phyloP scores from a whole-genome alignment of 2,888 invertebrate species.

The Scotopteryx bipunctaria region DNA sequence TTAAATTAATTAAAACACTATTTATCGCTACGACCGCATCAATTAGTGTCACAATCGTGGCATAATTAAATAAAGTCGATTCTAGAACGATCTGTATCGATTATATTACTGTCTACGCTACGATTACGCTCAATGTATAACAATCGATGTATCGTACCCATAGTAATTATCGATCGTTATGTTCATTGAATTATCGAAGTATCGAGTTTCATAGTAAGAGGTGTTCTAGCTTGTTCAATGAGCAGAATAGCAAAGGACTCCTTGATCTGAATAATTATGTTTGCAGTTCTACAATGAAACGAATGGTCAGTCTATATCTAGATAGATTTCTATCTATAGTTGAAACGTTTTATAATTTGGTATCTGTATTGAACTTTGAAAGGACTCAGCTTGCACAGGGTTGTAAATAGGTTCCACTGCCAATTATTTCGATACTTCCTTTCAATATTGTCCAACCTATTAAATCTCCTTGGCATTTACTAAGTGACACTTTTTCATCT shows the following conservation, averaged over 20 bases:
- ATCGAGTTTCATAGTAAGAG: not conserved
- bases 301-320: too few relatives aligned
- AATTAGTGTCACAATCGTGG: slow-evolving; percentile 65
- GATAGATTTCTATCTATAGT: too few relatives aligned
- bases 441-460: not conserved
- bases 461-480: slow-evolving; percentile 6
- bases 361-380: too few relatives aligned
- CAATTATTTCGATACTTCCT: not conserved
- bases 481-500: slow-evolving; percentile 18
- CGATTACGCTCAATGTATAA: slow-evolving; percentile 46
- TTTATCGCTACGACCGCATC: slow-evolving; percentile 62
- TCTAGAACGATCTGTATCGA: slow-evolving; percentile 45
- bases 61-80: slow-evolving; percentile 59
- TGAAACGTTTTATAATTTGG: too few relatives aligned
- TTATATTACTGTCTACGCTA: slow-evolving; percentile 57
- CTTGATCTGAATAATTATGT: slow-evolving; percentile 15
- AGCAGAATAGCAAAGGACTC: slow-evolving; percentile 11
- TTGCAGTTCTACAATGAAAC: not conserved
- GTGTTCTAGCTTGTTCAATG: slow-evolving; percentile 20
- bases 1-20: slow-evolving; percentile 64
- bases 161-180: slow-evolving; percentile 47
- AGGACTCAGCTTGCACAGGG: too few relatives aligned
- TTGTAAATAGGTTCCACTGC: too few relatives aligned
- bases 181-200: slow-evolving; percentile 41
- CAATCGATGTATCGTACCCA: slow-evolving; percentile 5